These are phyloP conservation scores for Heterocephalus glaber DNA, from an alignment of 2,113 vertebrate genomes.

Conservation along the genomic window DNA sequence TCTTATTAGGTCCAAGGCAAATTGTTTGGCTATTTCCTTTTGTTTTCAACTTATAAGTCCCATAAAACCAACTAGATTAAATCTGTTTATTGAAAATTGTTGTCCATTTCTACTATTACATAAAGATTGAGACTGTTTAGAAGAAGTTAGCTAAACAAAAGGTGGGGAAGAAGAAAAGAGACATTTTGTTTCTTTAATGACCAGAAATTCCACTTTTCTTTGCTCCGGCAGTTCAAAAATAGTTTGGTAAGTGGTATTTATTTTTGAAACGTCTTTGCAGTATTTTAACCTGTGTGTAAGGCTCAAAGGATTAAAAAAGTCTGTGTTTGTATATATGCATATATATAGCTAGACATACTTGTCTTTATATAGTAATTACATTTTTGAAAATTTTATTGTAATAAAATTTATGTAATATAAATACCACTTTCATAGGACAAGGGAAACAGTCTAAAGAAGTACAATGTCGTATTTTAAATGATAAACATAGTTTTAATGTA, in stretches of 20 bases:
- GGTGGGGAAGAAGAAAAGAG: neutral
- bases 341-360: neutral
- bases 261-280: neutral
- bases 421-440: neutral
- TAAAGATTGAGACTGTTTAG: neutral
- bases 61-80: neutral
- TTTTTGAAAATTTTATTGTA: neutral
- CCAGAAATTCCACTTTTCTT: neutral
- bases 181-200: neutral
- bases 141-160: neutral
- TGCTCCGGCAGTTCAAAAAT: neutral
- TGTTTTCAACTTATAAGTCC: neutral
- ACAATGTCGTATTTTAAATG: neutral
- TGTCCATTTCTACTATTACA: neutral
- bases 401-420: slow-evolving; percentile 27
- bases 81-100: neutral
- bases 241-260: neutral
- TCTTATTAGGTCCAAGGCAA: neutral
- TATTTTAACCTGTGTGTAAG: neutral
- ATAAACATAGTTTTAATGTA: slow-evolving; percentile 18
- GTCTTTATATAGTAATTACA: neutral
- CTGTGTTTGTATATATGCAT: fast-evolving
- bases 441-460: neutral
- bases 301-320: neutral
- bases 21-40: neutral